Evolutionary conservation across 2,888 invertebrate species (phyloP).

Genomic region (Spisula solida): DNA sequence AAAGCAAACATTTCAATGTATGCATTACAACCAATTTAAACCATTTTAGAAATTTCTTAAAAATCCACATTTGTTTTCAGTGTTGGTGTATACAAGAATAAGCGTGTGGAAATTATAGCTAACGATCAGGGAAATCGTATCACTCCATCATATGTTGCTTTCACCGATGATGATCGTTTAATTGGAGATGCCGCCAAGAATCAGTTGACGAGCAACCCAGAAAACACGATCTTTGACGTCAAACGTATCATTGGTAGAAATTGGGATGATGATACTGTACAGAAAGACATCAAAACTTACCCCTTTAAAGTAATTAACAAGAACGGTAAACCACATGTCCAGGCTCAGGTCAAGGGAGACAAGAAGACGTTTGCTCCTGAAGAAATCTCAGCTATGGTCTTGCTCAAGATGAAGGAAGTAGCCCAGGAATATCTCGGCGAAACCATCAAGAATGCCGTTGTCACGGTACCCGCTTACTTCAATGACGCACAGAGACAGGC

Average conservation of each 20-base stretch:
- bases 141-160: slow-evolving; percentile 98
- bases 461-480: slow-evolving; percentile 99
- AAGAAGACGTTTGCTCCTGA: slow-evolving; percentile 97
- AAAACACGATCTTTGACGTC: slow-evolving; percentile 99
- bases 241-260: slow-evolving; percentile 99
- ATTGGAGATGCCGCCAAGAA: slow-evolving; percentile 99
- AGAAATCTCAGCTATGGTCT: slow-evolving; percentile 99
- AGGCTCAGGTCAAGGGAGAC: slow-evolving; percentile 88
- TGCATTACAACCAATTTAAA: neutral
- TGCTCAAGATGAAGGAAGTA: slow-evolving; percentile 98
- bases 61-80: slow-evolving; percentile 72
- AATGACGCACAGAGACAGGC: slow-evolving; percentile 99
- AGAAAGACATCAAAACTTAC: slow-evolving; percentile 98
- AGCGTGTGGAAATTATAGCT: slow-evolving; percentile 98
- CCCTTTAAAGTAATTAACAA: slow-evolving; percentile 97
- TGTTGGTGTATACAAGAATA: slow-evolving; percentile 94
- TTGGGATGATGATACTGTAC: slow-evolving; percentile 97
- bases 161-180: slow-evolving; percentile 97
- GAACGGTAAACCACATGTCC: slow-evolving; percentile 97
- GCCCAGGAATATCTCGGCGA: slow-evolving; percentile 98
- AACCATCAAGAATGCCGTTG: slow-evolving; percentile 95
- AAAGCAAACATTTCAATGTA: no score
- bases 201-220: slow-evolving; percentile 99
- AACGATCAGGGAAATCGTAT: slow-evolving; percentile 99
- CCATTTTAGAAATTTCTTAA: neutral